Evolutionary conservation across 1,140 invertebrate genomes (phyloP).

Genomic region (Zaprionus ghesquierei): DNA sequence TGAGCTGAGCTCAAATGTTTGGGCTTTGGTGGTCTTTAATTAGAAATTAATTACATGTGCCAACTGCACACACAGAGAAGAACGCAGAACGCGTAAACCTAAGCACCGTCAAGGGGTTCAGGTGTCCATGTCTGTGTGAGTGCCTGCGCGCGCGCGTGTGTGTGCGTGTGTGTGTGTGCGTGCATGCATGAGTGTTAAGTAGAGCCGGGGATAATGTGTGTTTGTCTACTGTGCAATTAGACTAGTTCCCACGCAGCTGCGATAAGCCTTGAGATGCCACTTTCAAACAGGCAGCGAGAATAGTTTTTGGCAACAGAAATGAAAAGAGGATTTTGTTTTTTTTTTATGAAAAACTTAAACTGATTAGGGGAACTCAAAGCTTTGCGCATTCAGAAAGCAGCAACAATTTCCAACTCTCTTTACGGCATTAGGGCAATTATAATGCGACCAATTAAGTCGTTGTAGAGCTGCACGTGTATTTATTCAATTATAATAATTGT

Average conservation of each 20-base stretch:
- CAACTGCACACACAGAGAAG: constrained; percentile 28
- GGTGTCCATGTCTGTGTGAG: not conserved
- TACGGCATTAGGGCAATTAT: not conserved
- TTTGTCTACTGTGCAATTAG: not conserved
- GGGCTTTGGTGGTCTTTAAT: constrained; percentile 45
- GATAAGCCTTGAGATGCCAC: not conserved
- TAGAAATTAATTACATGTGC: constrained; percentile 53
- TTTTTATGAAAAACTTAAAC: no score
- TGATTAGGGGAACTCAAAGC: no score
- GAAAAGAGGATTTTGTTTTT: not conserved
- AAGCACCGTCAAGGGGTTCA: not conserved
- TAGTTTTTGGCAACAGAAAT: not conserved
- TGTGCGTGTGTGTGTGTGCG: not conserved
- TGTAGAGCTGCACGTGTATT: not conserved
- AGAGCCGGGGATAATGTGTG: not conserved
- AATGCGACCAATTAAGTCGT: not conserved
- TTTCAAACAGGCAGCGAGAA: not conserved
- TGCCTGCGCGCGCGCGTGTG: not conserved
- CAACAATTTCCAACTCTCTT: no score
- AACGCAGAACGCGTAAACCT: not conserved
- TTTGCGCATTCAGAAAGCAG: no score
- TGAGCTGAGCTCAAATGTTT: constrained; percentile 10
- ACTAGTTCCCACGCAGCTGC: not conserved
- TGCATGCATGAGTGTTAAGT: not conserved
- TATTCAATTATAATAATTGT: not conserved